Base-by-base conservation (phyloP, 1,140 invertebrate species). In the Leptopilina clavipes region DNA sequence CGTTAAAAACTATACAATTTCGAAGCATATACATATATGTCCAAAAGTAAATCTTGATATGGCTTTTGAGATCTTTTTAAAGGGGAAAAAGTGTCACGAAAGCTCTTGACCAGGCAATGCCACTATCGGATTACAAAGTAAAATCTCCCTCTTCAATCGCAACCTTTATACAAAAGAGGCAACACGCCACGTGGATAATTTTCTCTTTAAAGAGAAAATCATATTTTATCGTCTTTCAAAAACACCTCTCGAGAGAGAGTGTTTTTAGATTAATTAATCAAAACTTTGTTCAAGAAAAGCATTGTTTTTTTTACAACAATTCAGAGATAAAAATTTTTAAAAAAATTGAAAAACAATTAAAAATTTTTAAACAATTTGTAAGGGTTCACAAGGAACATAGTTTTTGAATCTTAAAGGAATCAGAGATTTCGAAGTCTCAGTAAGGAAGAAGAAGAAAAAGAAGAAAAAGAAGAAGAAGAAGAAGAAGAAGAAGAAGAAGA, bases 41-140 rank as follows among this genome's bases (percentile, higher is more conserved):
- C 48, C 7, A 0, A 40, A 40, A 40, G 14, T 7, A n/a, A n/a
- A 52, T 52, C 48, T 52, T 52, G 48, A 52, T 52, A 52, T 52
- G 48, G 12, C 48, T 52, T 17, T 40, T 40, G 37, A 52, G 48
- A 52, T 52, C 48, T 52, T 17, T 52, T 52, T 17, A 52, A 17
- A 52, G 14, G 14, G 2, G 7, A 40, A 40, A 40, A 40, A 40
- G 37, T 40, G 14, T n/a, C 48, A 52, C 48, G 48, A 52, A 52
- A 52, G 48, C 48, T 17, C 48, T 52, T 52, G 48, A 52, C 48
- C 48, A 52, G 48, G 48, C 48, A 17, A 52, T 52, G 48, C 48
- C 48, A 52, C 48, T 52, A 52, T 52, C 48, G 48, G 48, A 52
- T 52, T 52, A 52, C 48, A 12, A n/a, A 7, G 12, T 17, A 52